Percentiles rank a stretch among this genome's conserved stretches.
Evolutionary conservation across 1,140 invertebrate species (phyloP).

Genomic region (Bombus superbus): DNA sequence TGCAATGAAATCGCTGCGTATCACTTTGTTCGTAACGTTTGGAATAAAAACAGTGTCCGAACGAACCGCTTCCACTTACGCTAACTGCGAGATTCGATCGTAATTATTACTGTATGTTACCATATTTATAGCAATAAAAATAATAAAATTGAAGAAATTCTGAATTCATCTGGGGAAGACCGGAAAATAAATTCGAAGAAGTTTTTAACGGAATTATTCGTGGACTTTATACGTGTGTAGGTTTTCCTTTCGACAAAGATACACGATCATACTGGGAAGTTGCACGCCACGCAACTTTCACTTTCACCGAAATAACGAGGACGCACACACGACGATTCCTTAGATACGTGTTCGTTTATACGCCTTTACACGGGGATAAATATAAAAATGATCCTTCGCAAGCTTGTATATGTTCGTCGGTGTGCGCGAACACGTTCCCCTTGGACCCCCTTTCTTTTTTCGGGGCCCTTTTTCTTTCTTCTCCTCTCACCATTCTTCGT

Average conservation of each 20-base stretch:
- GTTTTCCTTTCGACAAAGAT: constrained; percentile 33
- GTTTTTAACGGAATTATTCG: neutral
- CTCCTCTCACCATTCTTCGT: constrained; percentile 19
- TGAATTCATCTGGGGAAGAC: neutral
- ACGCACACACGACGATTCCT: constrained; percentile 58
- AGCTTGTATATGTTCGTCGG: neutral
- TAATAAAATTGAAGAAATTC: neutral
- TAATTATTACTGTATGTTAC: neutral
- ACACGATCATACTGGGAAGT: constrained; percentile 64
- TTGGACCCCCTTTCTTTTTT: constrained; percentile 57
- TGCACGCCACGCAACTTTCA: constrained; percentile 74
- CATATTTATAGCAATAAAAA: neutral
- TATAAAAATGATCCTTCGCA: neutral
- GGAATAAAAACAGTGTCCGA: neutral
- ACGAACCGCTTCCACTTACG: neutral
- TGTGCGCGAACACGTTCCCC: neutral
- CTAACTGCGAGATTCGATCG: too few species aligned
- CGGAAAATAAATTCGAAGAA: too few species aligned
- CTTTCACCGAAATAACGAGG: constrained; percentile 78
- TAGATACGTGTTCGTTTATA: constrained; percentile 45
- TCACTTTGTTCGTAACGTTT: neutral
- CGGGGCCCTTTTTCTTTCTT: constrained; percentile 52
- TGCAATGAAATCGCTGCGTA: neutral
- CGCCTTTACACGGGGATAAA: constrained; percentile 29
- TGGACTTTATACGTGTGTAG: neutral